Base-by-base conservation (phyloP, 2,888 invertebrate species). In the Mycalesis mineus region DNA sequence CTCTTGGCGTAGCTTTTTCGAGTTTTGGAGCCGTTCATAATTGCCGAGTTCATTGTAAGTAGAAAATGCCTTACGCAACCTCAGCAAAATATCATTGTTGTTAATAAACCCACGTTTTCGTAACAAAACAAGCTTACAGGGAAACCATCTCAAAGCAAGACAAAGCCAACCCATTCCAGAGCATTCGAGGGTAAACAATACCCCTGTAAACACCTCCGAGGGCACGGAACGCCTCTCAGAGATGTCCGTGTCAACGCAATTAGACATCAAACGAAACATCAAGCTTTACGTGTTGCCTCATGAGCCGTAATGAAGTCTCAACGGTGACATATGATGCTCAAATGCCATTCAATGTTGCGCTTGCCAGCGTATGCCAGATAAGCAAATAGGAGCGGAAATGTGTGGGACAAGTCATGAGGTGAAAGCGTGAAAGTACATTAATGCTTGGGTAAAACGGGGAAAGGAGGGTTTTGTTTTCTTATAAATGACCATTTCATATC, bases 291-390 rank as follows among this genome's bases (percentile, higher is more conserved):
- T 56, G 48, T 52, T 48, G 48, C 53, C 41, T 55, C 37, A 40
- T 45, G 49, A 56, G 55, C 33, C 41, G 52, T 62, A 39, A 60
- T 60, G 55, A 60, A 55, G 55, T 45, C 57, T 51, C 57, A 41
- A 56, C 53, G 50, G 48, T 62, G 55, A 60, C 55, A 55, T 58
- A 58, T 53, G 62, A 50, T 54, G 58, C 57, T 65, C 55, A 45
- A 61, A 58, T 62, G 60, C 50, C 60, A 60, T 50, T 57, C 62
- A 62, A 60, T 60, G 57, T 48, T 58, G 61, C 55, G 57, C 55
- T 61, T 55, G 61, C 63, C 48, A 61, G 56, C 60, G 61, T 55
- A 58, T 49, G 55, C 53, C 53, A 63, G 65, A 65, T 62, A 65
- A 65, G 60, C 58, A 60, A 65, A 65, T 63, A 63, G 57, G 60